phyloP scores from a whole-genome alignment of 2,113 vertebrate genomes.

The Campylomormyrus tamandua region DNA sequence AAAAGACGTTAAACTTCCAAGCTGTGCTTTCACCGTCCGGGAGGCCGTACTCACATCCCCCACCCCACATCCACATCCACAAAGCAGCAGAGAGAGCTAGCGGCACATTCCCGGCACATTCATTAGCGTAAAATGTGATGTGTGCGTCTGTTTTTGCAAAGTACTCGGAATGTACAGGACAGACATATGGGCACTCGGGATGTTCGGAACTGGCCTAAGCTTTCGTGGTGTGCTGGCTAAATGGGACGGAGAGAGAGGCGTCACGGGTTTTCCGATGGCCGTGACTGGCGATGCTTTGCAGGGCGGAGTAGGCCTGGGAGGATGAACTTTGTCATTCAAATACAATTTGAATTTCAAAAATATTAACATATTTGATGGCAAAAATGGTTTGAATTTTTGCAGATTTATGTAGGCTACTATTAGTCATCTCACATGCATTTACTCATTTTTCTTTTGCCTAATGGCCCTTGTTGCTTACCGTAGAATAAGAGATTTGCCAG shows the following conservation, averaged over 20 bases:
- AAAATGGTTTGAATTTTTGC: not conserved
- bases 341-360: not conserved
- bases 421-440: not conserved
- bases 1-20: not conserved
- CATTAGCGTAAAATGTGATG: not conserved
- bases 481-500: not conserved
- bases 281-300: not conserved
- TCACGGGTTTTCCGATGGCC: not conserved
- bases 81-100: not conserved
- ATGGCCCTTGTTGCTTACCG: not conserved
- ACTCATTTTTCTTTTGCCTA: not conserved
- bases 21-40: not conserved
- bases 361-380: not conserved
- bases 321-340: not conserved
- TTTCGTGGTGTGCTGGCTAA: not conserved
- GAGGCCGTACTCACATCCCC: not conserved
- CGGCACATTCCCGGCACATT: not conserved
- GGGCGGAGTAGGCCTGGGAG: not conserved
- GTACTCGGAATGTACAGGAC: not conserved
- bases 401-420: not conserved
- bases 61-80: not conserved
- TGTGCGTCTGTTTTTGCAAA: not conserved
- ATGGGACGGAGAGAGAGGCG: not conserved
- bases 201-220: not conserved
- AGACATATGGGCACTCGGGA: not conserved